These are phyloP conservation scores for Rhodinocichla rosea DNA, from an alignment of 2,113 vertebrate genomes.

Conservation along the genomic window DNA sequence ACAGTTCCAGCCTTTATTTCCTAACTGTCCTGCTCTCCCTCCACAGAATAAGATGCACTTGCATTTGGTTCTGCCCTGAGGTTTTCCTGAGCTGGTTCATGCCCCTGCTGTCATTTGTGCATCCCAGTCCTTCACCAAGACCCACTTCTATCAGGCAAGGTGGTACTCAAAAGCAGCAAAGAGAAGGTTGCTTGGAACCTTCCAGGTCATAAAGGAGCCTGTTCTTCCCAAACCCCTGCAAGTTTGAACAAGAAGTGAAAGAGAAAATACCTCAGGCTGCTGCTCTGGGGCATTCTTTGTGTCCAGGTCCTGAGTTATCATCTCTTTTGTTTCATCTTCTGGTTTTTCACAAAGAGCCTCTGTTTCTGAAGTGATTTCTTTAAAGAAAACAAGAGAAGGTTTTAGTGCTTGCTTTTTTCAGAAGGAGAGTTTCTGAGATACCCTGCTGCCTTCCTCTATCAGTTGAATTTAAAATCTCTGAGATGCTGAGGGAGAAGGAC, in stretches of 20 bases:
- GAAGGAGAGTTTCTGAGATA: background rate
- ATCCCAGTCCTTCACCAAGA: background rate
- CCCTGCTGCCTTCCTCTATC: background rate
- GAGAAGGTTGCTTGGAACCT: background rate
- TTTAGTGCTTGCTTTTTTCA: background rate
- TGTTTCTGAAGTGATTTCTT: conserved; percentile 94
- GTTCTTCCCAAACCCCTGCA: background rate
- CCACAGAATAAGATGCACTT: background rate
- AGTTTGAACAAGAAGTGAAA: background rate
- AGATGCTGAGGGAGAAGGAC: background rate
- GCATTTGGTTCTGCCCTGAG: background rate
- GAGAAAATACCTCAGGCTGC: conserved; percentile 55
- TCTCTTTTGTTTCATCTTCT: conserved; percentile 82
- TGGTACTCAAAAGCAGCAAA: background rate
- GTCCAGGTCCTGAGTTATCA: conserved; percentile 32
- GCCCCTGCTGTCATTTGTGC: background rate
- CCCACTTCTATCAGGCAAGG: background rate
- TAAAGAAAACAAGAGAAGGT: background rate
- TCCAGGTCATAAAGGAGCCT: background rate
- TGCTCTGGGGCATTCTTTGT: conserved; percentile 8
- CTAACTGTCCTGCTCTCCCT: background rate
- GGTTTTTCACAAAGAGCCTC: conserved; percentile 92
- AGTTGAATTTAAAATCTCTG: background rate
- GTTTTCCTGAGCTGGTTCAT: background rate
- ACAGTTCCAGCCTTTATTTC: background rate